Evolutionary conservation across 2,797 vertebrate species (phyloP), one percentile per base, ranked within the genome.

Genomic region (Champsocephalus gunnari): DNA sequence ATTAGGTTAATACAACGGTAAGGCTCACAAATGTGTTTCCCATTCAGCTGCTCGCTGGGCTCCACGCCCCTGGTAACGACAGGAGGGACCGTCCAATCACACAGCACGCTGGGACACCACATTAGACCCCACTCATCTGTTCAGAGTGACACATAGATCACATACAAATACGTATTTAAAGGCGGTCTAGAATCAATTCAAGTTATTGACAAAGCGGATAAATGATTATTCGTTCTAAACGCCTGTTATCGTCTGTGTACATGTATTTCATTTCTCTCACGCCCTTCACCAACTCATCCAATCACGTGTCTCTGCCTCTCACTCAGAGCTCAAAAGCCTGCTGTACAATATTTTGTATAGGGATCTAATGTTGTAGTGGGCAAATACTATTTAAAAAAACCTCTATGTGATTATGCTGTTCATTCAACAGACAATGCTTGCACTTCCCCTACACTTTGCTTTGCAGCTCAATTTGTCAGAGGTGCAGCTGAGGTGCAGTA

Each of bases 11-110:
- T 3, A 21, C 71, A 67, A 73, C 82, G 78, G 59, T 12, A 41
- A 34, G 9, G 24, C 59, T 3, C 66, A 66, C 71, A 58, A 87
- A 86, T 81, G 85, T 81, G 90, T 81, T 82, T 79, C 79, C 76
- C 88, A 90, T 89, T 87, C 84, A 88, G 73, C 63, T 43, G 75
- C 66, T 41, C 61, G 84, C 74, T 66, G 6, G 85, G 88, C 19
- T 91, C 93, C 92, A 93, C 93, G 94, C 93, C 94, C 93, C 92
- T 93, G 78, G 88, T 81, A 91, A 85, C 88, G 87, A 83, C 66
- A 13, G 64, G 45, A 69, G 75, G 51, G 28, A 11, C 32, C 59
- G 85, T 64, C 94, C 94, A 94, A 94, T 95, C 88, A 89, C 70
- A 75, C 50, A 2, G 80, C 86, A 44, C 80, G 75, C 71, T 69